Evolutionary conservation across 2,797 vertebrate genomes (phyloP), one percentile per base, ranked within the genome.

Genomic region (Phataginus tetradactyla): DNA sequence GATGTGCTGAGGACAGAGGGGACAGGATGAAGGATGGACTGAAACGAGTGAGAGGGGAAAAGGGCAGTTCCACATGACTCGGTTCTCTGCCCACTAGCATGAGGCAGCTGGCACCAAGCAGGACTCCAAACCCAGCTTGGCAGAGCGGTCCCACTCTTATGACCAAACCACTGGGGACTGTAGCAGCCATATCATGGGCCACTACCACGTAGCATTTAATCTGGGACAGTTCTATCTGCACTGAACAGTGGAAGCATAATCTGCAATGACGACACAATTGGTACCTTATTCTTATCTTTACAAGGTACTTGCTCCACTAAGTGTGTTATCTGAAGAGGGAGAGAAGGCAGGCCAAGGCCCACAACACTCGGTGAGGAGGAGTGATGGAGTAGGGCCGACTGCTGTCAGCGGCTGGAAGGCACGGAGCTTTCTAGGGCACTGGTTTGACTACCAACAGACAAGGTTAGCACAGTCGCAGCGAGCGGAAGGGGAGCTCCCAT

Each of bases 341-440:
- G 89, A 98, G 98, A 98, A 98, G 98, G 99, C 98, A 99, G 98
- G 99, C 99, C 99, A 99, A 99, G 99, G 99, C 99, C 99, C 99
- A 99, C 99, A 99, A 99, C 99, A 99, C 99, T 99, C 45, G 98
- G 98, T 96, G 96, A 99, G 98, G 86, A 94, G 98, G 96, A 3
- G 95, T 13, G 61, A 77, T 57, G 64, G 53, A 96, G 89, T 81
- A 98, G 15, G 98, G 96, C 97, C 98, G 98, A 98, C 96, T 98
- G 96, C 95, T 86, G 95, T 96, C 49, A 57, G 87, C 86, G 45
- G 45, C 7, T 7, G 42, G 42, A 45, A 10, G 42, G 42, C 42
- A 45, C 5, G 42, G 42, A 45, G 42, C 45, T 45, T 45, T 11
- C 45, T 45, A 45, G 9, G 8, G 10, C 45, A 10, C 45, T 45